Base-by-base conservation (phyloP, 2,113 vertebrate species). In the Fukomys damarensis region DNA sequence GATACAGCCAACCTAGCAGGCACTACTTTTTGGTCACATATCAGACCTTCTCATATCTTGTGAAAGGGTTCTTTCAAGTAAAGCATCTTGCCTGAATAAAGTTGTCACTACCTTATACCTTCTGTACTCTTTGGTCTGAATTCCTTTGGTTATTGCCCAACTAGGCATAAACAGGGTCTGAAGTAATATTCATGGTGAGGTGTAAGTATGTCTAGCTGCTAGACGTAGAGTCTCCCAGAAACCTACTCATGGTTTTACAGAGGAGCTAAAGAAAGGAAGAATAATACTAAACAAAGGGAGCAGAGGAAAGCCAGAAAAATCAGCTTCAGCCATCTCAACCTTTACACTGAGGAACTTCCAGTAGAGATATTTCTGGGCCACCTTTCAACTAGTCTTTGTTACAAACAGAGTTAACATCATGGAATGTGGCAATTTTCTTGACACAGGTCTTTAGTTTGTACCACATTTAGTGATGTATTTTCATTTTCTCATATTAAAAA, bases 11-110 rank as follows among this genome's bases (percentile, higher is more conserved):
- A 43, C 41, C 77, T 72, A 86, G 56, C 76, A 86, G 38, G 61
- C 82, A 70, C 83, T 83, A 61, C 86, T 76, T 93, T 93, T 79
- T 94, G 52, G 89, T 97, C 63, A 65, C 91, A 94, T 95, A 66
- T 93, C 76, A 93, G 89, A 49, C 80, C 41, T 96, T 41, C 74
- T 88, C 76, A 79, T 43, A 46, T 30, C 41, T 83, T 26, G 80
- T 96, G 92, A 98, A 98, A 96, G 87, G 79, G 87, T 90, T 46
- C 97, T 97, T 98, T 98, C 86, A 98, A 72, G 84, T 92, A 86
- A 93, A 96, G 77, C 38, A n/a, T 92, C 59, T 85, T 61, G 66
- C n/a, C 81, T 98, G 95, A 96, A 94, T 89, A 93, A 89, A 72
- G 70, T 93, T 95, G 88, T 98, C 94, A 80, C 95, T 90, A 83